phyloP scores from a whole-genome alignment of 1,140 invertebrate genomes.

The Nebria ingens region DNA sequence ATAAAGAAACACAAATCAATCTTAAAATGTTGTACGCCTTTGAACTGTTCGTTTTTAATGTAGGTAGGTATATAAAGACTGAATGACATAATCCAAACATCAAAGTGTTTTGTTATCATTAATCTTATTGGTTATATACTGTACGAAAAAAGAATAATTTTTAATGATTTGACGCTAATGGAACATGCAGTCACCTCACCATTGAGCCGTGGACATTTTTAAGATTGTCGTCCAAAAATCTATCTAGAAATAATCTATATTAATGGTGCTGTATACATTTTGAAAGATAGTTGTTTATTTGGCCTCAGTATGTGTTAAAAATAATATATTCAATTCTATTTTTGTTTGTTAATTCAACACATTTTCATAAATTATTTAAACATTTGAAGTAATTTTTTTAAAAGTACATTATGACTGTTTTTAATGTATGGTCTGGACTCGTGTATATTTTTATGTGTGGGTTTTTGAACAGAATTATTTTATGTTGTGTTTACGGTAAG shows the following conservation, averaged over 20 bases:
- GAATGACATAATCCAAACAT: not conserved
- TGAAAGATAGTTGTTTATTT: not conserved
- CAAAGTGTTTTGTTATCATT: constrained; percentile 1
- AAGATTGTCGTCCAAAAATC: not conserved
- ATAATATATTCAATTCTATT: not conserved
- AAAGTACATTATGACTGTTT: too few relatives aligned
- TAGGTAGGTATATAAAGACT: too few relatives aligned
- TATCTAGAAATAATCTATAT: not conserved
- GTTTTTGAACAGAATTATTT: not conserved
- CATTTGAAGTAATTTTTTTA: not conserved
- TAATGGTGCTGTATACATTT: not conserved
- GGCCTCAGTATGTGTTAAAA: not conserved
- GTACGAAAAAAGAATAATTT: not conserved
- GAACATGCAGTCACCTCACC: not conserved
- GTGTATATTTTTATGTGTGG: not conserved
- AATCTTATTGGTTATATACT: not conserved
- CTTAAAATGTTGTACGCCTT: too few relatives aligned
- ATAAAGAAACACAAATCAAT: too few relatives aligned
- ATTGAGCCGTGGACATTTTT: too few relatives aligned
- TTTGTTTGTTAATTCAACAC: not conserved
- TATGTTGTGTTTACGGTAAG: not conserved
- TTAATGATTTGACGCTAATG: not conserved
- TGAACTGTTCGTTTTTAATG: not conserved
- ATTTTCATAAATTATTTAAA: not conserved
- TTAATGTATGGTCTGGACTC: too few relatives aligned